Conservation (phyloP, 2,888 invertebrate genomes). For the Smittia aterrima region DNA sequence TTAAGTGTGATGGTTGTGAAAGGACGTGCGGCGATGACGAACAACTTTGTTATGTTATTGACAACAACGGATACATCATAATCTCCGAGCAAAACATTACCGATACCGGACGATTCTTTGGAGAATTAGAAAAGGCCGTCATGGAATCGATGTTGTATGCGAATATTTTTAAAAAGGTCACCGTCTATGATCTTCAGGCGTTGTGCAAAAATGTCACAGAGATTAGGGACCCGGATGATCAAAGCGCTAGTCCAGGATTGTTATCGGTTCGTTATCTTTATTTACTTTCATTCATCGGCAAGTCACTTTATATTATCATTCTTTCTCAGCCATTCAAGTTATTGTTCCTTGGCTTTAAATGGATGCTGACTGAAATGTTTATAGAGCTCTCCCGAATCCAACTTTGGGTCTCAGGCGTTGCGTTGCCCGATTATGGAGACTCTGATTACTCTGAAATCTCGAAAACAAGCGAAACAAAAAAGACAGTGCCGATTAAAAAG, state of each 20-base stretch:
- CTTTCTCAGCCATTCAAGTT: slow-evolving; percentile 53
- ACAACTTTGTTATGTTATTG: slow-evolving; percentile 83
- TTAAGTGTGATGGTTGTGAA: slow-evolving; percentile 56
- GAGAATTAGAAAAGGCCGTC: slow-evolving; percentile 73
- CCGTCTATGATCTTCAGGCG: slow-evolving; percentile 83
- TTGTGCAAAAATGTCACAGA: slow-evolving; percentile 57
- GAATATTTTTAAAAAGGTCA: slow-evolving; percentile 70
- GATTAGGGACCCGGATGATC: slow-evolving; percentile 50
- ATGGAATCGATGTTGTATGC: slow-evolving; percentile 72
- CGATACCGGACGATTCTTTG: slow-evolving; percentile 82
- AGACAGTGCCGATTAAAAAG: slow-evolving; percentile 45
- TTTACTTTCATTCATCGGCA: background rate
- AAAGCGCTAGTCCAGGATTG: slow-evolving; percentile 48
- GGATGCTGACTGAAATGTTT: slow-evolving; percentile 53
- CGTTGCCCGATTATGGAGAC: slow-evolving; percentile 46
- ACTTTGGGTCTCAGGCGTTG: slow-evolving; percentile 51
- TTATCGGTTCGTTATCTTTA: slow-evolving; percentile 48
- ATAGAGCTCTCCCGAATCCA: slow-evolving; percentile 50
- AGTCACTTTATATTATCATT: background rate
- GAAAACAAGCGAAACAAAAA: slow-evolving; percentile 44
- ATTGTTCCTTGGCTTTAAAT: slow-evolving; percentile 52
- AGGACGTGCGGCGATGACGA: slow-evolving; percentile 61
- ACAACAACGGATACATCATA: slow-evolving; percentile 86
- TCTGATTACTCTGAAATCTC: slow-evolving; percentile 43
- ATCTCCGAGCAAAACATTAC: slow-evolving; percentile 63